Evolutionary conservation across 2,113 vertebrate species (phyloP), one percentile per base, ranked within the genome.

Genomic region (Chaetodon auriga): DNA sequence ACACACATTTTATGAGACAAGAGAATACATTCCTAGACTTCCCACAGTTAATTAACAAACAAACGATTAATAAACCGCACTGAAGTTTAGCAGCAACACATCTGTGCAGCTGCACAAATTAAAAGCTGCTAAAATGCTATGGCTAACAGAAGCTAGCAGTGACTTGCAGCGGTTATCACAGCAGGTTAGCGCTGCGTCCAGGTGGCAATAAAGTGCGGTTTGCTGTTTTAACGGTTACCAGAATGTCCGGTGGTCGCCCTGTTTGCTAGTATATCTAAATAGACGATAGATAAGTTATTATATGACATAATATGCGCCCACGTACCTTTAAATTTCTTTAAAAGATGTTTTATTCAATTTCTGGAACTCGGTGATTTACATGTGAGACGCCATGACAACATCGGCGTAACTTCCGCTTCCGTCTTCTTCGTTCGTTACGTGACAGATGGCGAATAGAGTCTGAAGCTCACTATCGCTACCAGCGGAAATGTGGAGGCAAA

Each of bases 351-450:
- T 8, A 61, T 55, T 15, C 1, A 73, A 46, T 63, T 54, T 65
- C 8, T 25, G 21, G 21, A 49, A 13, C n/a, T 68, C 23, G 13
- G 0, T 10, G 25, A 57, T 43, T 89, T 86, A 94, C 85, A 90
- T 72, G 80, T 64, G 84, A 79, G 58, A 16, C 79, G 78, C 89
- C 90, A 93, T 94, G 66, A 87, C 71, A 91, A 88, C 85, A 82
- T 62, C 1, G 2, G 5, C 57, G 80, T 78, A 9, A 90, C 85
- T 88, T 92, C 92, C 91, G 88, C 2, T 78, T 19, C 0, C 9
- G 19, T 69, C 69, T 76, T 83, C 88, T 83, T 78, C 69, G 75
- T 19, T 19, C 6, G 0, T 62, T 2, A 0, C 1, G 13, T 5
- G 19, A 18, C 2, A 2, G 30, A 18, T 21, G 36, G 5, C 1